phyloP scores from a whole-genome alignment of 1,140 invertebrate genomes.

The Aphis gossypii region DNA sequence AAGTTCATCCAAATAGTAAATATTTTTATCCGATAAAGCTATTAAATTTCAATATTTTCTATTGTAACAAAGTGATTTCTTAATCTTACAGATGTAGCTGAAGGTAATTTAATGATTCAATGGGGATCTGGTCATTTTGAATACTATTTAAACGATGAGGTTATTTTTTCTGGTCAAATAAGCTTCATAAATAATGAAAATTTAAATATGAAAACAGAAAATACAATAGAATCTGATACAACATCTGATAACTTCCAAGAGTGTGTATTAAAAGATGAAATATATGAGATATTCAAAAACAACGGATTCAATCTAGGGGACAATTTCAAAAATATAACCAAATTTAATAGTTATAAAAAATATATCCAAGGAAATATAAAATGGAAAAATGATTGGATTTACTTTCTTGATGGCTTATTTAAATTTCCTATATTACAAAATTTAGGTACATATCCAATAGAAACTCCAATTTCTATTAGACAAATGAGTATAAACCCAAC shows the following conservation, averaged over 20 bases:
- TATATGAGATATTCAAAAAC: not conserved
- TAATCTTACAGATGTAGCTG: not conserved
- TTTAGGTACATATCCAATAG: not conserved
- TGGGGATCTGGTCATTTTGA: conserved; percentile 27
- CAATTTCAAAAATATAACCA: not conserved
- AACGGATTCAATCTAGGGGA: not conserved
- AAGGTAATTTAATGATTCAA: conserved; percentile 34
- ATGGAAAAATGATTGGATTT: conserved; percentile 34
- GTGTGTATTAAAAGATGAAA: not conserved
- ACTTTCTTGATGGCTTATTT: conserved; percentile 30
- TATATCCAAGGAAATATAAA: not conserved
- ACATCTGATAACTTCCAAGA: not conserved
- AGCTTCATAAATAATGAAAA: not conserved
- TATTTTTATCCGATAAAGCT: not conserved
- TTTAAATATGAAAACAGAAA: not conserved
- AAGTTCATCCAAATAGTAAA: not conserved
- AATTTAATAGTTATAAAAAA: not conserved
- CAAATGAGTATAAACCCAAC: not conserved
- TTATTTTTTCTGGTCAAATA: conserved; percentile 25
- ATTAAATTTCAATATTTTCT: not conserved
- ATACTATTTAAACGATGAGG: not conserved
- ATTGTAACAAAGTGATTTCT: not conserved
- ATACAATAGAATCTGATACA: not conserved
- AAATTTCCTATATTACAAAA: conserved; percentile 14
- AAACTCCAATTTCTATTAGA: not conserved